Conservation (phyloP, 2,797 vertebrate genomes). For the Allobates femoralis region DNA sequence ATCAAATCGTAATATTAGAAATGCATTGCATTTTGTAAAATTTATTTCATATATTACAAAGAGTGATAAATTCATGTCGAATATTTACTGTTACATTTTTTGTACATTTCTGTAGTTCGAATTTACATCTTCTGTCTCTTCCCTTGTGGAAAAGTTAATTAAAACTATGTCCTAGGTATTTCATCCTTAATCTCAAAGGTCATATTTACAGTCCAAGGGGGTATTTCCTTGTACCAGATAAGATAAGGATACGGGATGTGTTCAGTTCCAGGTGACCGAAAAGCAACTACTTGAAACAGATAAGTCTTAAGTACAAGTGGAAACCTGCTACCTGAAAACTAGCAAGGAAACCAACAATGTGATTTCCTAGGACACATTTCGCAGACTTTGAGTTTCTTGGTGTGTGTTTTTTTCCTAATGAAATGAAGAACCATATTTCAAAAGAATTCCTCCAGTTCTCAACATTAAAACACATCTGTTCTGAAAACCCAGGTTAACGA, state of each 20-base stretch:
- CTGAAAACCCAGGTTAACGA: slow-evolving; percentile 61
- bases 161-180: slow-evolving; percentile 67
- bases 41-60: too few species aligned
- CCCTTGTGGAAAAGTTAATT: slow-evolving; percentile 72
- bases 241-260: slow-evolving; percentile 91
- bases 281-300: slow-evolving; percentile 78
- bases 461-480: slow-evolving; percentile 57
- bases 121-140: slow-evolving; percentile 55
- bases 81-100: too few species aligned
- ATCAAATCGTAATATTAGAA: too few species aligned
- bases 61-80: too few species aligned
- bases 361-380: slow-evolving; percentile 9
- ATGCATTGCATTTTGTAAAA: too few species aligned
- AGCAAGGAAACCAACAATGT: slow-evolving; percentile 3
- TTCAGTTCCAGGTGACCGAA: slow-evolving; percentile 94
- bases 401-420: slow-evolving; percentile 6
- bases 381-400: neutral
- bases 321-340: slow-evolving; percentile 63
- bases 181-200: slow-evolving; percentile 81
- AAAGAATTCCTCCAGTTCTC: slow-evolving; percentile 59
- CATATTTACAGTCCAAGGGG: slow-evolving; percentile 94
- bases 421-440: slow-evolving; percentile 51
- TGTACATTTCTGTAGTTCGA: neutral
- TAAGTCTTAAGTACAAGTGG: slow-evolving; percentile 51
- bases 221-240: slow-evolving; percentile 97